These are phyloP conservation scores for Mamestra brassicae DNA, from an alignment of 2,888 invertebrate genomes.

Conservation along the genomic window DNA sequence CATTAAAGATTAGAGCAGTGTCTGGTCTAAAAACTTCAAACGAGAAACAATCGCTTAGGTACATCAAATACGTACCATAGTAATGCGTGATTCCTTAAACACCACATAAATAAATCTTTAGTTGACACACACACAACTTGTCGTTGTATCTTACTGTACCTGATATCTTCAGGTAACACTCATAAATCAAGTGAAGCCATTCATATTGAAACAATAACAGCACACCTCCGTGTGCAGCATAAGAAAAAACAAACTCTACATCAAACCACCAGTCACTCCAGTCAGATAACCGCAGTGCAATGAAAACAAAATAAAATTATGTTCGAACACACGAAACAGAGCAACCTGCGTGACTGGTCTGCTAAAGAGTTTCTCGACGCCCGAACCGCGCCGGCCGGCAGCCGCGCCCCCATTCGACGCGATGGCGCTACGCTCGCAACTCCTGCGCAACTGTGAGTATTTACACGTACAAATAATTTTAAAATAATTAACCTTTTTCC, in stretches of 20 bases:
- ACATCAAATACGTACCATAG: too few relatives aligned
- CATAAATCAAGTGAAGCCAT: slow-evolving; percentile 3
- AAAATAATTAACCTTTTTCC: neutral
- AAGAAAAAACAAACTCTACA: slow-evolving; percentile 9
- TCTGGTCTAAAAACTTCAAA: neutral
- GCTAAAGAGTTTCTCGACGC: slow-evolving; percentile 70
- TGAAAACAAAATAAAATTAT: slow-evolving; percentile 71
- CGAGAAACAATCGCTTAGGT: neutral
- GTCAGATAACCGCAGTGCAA: slow-evolving; percentile 51
- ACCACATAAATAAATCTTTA: too few relatives aligned
- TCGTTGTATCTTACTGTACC: too few relatives aligned
- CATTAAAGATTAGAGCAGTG: neutral
- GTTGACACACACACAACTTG: too few relatives aligned
- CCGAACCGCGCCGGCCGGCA: slow-evolving; percentile 62
- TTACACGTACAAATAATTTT: slow-evolving; percentile 25
- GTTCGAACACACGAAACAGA: slow-evolving; percentile 70
- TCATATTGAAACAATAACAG: neutral
- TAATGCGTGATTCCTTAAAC: too few relatives aligned
- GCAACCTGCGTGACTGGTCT: slow-evolving; percentile 84
- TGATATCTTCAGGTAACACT: neutral
- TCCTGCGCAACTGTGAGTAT: slow-evolving; percentile 86
- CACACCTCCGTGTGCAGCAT: neutral
- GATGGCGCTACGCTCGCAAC: slow-evolving; percentile 86
- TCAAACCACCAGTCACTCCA: slow-evolving; percentile 1
- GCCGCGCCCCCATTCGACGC: slow-evolving; percentile 84